phyloP scores from a whole-genome alignment of 2,888 invertebrate genomes.

The Calameuta filiformis region DNA sequence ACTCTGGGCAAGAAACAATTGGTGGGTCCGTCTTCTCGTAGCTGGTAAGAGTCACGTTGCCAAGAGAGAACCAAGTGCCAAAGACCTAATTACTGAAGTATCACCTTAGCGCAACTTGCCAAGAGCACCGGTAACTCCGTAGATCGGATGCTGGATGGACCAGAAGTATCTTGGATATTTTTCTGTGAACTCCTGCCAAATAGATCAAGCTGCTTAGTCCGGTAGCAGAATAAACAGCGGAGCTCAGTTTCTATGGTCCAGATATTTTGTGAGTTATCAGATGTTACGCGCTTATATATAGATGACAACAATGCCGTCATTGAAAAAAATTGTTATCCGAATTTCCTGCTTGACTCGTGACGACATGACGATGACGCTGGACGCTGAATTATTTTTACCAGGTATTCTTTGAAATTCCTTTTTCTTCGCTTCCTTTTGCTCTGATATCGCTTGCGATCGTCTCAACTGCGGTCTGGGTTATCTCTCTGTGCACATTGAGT shows the following conservation, averaged over 20 bases:
- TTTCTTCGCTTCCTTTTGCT: not conserved
- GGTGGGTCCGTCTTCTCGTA: not conserved
- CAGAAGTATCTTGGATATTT: not conserved
- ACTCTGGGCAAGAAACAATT: not conserved
- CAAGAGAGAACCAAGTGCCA: not conserved
- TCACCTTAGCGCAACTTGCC: not conserved
- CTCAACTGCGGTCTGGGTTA: not conserved
- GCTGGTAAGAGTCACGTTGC: not conserved
- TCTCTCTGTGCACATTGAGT: not conserved
- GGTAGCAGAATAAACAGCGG: not conserved
- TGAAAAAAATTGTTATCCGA: constrained; percentile 77
- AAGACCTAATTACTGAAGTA: not conserved
- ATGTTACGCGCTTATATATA: constrained; percentile 67
- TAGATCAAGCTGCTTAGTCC: not conserved
- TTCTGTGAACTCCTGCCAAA: not conserved
- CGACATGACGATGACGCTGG: constrained; percentile 68
- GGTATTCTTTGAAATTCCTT: not conserved
- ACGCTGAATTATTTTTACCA: not conserved
- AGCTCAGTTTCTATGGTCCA: not conserved
- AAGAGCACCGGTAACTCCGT: not conserved
- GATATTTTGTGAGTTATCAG: not conserved
- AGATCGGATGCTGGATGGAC: not conserved
- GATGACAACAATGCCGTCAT: constrained; percentile 74
- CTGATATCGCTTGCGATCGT: not conserved
- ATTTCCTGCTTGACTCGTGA: constrained; percentile 74